Evolutionary conservation across 1,140 invertebrate species (phyloP).

Genomic region (Archegozetes longisetosus): DNA sequence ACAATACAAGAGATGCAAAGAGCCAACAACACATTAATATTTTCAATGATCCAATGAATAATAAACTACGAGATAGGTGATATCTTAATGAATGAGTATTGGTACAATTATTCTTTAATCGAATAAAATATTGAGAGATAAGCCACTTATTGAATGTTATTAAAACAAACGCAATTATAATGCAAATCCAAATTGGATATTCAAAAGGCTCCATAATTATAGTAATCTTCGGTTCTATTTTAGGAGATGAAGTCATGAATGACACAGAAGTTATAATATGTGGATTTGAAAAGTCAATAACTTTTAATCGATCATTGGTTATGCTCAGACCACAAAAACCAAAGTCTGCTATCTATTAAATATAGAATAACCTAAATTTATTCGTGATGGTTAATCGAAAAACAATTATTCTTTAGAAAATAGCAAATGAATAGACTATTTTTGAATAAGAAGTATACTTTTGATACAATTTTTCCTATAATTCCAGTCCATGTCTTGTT

Average conservation of each 20-base stretch:
- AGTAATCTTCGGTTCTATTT: not conserved
- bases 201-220: not conserved
- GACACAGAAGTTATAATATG: constrained; percentile 9
- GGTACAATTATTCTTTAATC: not conserved
- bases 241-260: constrained; percentile 5
- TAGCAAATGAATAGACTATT: too few relatives aligned
- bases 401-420: too few relatives aligned
- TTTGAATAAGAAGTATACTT: too few relatives aligned
- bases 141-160: not conserved
- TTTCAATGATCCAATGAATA: not conserved
- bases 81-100: constrained; percentile 5
- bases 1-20: constrained; percentile 9
- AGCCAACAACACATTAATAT: constrained; percentile 8
- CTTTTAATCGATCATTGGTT: constrained; percentile 3
- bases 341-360: constrained; percentile 1
- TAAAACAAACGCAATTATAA: not conserved
- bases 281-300: constrained; percentile 3
- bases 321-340: not conserved
- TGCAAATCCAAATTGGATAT: not conserved
- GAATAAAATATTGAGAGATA: not conserved
- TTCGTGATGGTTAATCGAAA: too few relatives aligned
- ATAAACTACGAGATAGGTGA: not conserved
- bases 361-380: too few relatives aligned
- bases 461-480: not conserved
- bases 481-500: constrained; percentile 5